These are phyloP conservation scores for Hipposideros armiger DNA, from an alignment of 2,113 vertebrate genomes.

Conservation along the genomic window DNA sequence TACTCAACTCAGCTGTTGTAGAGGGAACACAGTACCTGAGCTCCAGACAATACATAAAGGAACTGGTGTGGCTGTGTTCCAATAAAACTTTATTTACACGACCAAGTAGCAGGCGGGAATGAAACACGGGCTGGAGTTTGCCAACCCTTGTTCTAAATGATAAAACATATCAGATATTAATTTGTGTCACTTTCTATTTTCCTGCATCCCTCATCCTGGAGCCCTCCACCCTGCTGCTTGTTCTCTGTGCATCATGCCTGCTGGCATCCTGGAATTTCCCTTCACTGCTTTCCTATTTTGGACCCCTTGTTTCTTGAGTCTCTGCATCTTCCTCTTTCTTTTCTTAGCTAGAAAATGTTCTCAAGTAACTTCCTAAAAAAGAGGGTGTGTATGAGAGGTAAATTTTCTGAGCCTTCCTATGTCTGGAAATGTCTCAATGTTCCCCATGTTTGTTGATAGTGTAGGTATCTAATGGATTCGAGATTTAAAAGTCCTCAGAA, in stretches of 20 bases:
- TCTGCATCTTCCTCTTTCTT: slow-evolving; percentile 67
- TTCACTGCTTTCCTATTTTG: slow-evolving; percentile 25
- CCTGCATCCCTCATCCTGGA: background rate
- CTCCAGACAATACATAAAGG: background rate
- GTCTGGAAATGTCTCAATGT: slow-evolving; percentile 27
- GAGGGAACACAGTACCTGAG: background rate
- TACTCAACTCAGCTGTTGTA: background rate
- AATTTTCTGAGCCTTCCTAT: background rate
- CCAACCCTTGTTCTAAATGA: background rate
- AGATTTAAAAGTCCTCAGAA: background rate
- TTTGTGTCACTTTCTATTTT: background rate
- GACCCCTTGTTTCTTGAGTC: background rate
- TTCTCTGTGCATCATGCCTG: background rate
- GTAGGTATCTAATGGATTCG: background rate
- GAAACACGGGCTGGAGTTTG: background rate
- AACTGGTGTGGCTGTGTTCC: background rate
- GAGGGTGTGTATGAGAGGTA: background rate
- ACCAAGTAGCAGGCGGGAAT: background rate
- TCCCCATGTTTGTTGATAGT: background rate
- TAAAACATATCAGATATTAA: background rate
- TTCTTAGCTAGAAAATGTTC: background rate
- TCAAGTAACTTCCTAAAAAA: slow-evolving; percentile 68
- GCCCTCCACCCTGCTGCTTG: background rate
- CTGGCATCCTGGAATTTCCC: slow-evolving; percentile 3
- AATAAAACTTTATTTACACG: slow-evolving; percentile 30